Base-by-base conservation (phyloP, 2,113 vertebrate species). In the Lagopus muta region DNA sequence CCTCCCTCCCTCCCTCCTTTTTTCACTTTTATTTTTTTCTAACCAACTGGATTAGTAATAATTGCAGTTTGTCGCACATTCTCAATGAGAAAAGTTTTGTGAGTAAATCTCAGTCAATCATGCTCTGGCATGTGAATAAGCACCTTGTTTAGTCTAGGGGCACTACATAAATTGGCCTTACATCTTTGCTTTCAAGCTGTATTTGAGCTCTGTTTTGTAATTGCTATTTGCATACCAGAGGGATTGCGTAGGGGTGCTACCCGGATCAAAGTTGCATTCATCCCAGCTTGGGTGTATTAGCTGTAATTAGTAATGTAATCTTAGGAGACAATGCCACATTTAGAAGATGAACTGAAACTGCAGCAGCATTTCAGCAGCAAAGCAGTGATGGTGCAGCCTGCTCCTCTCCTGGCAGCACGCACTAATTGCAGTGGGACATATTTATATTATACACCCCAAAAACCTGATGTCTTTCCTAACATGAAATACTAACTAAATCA, bases 231-330 rank as follows among this genome's bases (percentile, higher is more conserved):
- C 84, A 69, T 96, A 92, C 95, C 94, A 95, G 61, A 93, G 86
- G 86, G 87, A 95, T 96, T 94, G 90, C 75, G 61, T 92, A 94
- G 83, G 83, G 38, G 83, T 89, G 89, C 88, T 97, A 86, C 80
- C 64, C 86, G 91, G 79, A 90, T 94, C 90, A 94, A 93, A 96
- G 95, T 80, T 79, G 55, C 83, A 85, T 94, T 96, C 90, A 75
- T 94, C 79, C 66, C 34, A 65, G 47, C 74, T 95, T 90, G 81
- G 54, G 75, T 88, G 83, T 81, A 95, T 92, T 93, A 95, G 74
- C 82, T 92, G 92, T 88, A 96, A 96, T 94, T 96, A 92, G 88
- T 76, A 93, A 78, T 89, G 92, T 91, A 94, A 93, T 96, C 94
- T 91, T 90, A 95, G 94, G 82, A 95, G 80, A 95, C 95, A 95